Evolutionary conservation across 2,888 invertebrate species (phyloP).

Genomic region (Rambutsinella grinnellia): DNA sequence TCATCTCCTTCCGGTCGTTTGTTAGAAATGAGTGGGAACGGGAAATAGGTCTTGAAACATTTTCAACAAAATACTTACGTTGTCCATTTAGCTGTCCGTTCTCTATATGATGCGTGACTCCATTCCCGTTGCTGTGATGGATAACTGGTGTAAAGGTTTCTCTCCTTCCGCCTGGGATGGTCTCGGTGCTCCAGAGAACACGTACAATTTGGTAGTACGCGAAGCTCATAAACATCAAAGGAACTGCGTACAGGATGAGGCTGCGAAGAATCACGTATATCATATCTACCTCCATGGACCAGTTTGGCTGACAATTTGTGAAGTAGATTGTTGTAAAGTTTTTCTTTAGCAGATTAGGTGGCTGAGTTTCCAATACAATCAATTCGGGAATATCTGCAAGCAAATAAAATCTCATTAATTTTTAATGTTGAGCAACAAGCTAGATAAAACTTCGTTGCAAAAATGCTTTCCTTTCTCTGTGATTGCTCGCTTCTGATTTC

Average conservation of each 20-base stretch:
- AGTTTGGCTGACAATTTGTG: slow-evolving; percentile 80
- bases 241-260: slow-evolving; percentile 82
- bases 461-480: too few relatives aligned
- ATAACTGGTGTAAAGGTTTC: slow-evolving; percentile 8
- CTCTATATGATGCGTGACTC: slow-evolving; percentile 39
- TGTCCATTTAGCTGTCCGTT: slow-evolving; percentile 57
- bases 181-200: slow-evolving; percentile 85
- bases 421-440: too few relatives aligned
- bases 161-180: slow-evolving; percentile 75
- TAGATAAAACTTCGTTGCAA: too few relatives aligned
- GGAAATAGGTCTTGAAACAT: not conserved
- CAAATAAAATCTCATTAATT: not conserved
- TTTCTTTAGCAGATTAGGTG: slow-evolving; percentile 68
- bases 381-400: slow-evolving; percentile 83
- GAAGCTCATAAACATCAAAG: slow-evolving; percentile 84
- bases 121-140: slow-evolving; percentile 46
- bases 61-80: slow-evolving; percentile 48
- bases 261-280: slow-evolving; percentile 80
- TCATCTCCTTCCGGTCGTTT: too few relatives aligned
- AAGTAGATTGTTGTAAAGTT: slow-evolving; percentile 71
- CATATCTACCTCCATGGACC: slow-evolving; percentile 79
- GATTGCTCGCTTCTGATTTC: too few relatives aligned
- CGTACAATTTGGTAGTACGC: slow-evolving; percentile 87
- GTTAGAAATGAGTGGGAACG: too few relatives aligned
- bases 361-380: slow-evolving; percentile 77